These are phyloP conservation scores for Scaptomyza cyrtandrae DNA, from an alignment of 2,888 invertebrate genomes.

Conservation along the genomic window DNA sequence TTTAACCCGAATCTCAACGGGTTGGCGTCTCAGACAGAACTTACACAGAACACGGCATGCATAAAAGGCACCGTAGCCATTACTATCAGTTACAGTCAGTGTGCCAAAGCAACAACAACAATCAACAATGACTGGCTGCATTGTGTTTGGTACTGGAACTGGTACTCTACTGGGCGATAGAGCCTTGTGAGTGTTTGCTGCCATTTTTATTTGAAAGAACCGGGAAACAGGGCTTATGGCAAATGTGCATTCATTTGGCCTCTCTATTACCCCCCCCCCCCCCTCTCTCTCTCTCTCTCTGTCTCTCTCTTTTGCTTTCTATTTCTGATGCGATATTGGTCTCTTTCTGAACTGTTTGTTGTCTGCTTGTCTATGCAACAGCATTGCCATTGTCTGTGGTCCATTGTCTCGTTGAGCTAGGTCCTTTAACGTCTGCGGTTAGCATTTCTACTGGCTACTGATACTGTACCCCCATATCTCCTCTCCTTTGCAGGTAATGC, in stretches of 20 bases:
- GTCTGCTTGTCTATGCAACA: constrained; percentile 23
- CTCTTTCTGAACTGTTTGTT: constrained; percentile 26
- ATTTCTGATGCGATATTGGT: background rate
- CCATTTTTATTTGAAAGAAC: constrained; percentile 71
- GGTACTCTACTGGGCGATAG: constrained; percentile 16
- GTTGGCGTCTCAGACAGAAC: constrained; percentile 74
- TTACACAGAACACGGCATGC: constrained; percentile 70
- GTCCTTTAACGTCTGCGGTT: constrained; percentile 64
- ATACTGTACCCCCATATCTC: constrained; percentile 6
- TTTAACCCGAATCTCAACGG: constrained; percentile 73
- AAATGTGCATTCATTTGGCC: constrained; percentile 58
- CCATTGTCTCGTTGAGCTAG: constrained; percentile 64
- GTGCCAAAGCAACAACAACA: constrained; percentile 27
- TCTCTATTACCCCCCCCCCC: constrained; percentile 1
- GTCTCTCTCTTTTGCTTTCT: constrained; percentile 1
- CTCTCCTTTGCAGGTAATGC: constrained; percentile 27
- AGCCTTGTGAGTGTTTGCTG: constrained; percentile 67
- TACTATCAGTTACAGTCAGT: constrained; percentile 72
- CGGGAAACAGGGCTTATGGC: constrained; percentile 58
- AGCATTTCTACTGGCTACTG: constrained; percentile 52
- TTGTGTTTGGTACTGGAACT: constrained; percentile 37
- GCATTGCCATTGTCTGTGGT: constrained; percentile 39
- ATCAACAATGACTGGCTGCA: constrained; percentile 37
- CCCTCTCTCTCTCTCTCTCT: too few species aligned
- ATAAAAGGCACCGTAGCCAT: constrained; percentile 68